Percentiles rank a stretch among this genome's conserved stretches.
These are phyloP conservation scores for Trinectes maculatus DNA, from an alignment of 2,113 vertebrate genomes.

Conservation along the genomic window DNA sequence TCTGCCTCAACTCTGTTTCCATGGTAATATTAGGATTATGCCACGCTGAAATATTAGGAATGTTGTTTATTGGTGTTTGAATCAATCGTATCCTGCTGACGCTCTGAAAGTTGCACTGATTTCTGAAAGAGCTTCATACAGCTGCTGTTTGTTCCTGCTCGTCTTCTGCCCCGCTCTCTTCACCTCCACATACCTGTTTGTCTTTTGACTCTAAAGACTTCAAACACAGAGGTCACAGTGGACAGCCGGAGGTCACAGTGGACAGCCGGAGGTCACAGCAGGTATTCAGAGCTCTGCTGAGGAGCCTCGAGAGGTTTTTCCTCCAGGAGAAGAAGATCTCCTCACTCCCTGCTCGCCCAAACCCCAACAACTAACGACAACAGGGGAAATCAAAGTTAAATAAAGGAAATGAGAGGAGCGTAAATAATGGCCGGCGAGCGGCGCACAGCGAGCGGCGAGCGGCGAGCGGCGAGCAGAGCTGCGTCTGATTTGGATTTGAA, in stretches of 20 bases:
- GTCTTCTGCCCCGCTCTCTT: not conserved
- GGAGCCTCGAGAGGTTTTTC: conserved; percentile 25
- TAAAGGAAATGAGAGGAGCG: conserved; percentile 61
- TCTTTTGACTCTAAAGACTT: no score
- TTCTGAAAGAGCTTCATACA: conserved; percentile 1
- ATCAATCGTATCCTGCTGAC: conserved; percentile 60
- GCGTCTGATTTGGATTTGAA: conserved; percentile 28
- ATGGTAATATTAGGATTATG: conserved; percentile 59
- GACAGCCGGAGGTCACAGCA: conserved; percentile 34
- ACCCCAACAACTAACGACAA: conserved; percentile 27
- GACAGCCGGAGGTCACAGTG: not conserved
- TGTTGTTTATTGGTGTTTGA: conserved; percentile 46
- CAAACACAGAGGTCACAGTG: no score
- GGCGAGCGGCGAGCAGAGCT: conserved; percentile 3
- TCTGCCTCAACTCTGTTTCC: conserved; percentile 51
- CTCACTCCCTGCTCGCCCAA: conserved; percentile 42
- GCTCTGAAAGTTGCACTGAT: conserved; percentile 53
- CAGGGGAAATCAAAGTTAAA: conserved; percentile 61
- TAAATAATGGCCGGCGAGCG: conserved; percentile 35
- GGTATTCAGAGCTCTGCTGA: conserved; percentile 20
- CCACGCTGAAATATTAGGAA: conserved; percentile 36
- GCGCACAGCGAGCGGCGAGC: no score
- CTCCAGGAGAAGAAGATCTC: conserved; percentile 25
- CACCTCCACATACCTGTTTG: no score
- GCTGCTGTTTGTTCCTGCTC: not conserved